Evolutionary conservation across 2,888 invertebrate species (phyloP), one percentile per base, ranked within the genome.

Genomic region (Lottia scabra): DNA sequence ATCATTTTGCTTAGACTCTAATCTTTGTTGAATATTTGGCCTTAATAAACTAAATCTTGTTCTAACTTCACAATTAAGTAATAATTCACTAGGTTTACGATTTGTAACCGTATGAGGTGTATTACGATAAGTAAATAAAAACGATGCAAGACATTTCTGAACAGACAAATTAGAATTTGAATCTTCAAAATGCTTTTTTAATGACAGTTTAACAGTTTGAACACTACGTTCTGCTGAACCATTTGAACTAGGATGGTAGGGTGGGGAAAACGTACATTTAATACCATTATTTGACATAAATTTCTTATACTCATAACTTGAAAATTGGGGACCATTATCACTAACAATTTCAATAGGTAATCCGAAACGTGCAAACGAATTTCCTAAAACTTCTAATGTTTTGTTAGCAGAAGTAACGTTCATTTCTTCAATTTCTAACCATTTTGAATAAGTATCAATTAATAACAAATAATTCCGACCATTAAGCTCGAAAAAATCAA

Each of bases 401-500:
- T n/a, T n/a, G n/a, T n/a, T n/a, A n/a, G n/a, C n/a, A n/a, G n/a
- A n/a, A n/a, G n/a, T n/a, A n/a, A n/a, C n/a, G n/a, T 26, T 4
- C 65, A 65, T 64, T 8, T 19, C 10, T n/a, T 63, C 10, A 13
- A 78, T 76, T 23, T 80, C 79, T 10, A 76, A 69, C 76, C 78
- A 82, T 67, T 83, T 82, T 10, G 79, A 78, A 63, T 80, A 66
- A 3, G 81, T 77, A 66, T 84, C 80, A 2, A 80, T 68, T 12
- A 80, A 44, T 16, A 83, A 66, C n/a, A 84, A 70, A 65, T 75
- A 78, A 65, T 75, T 77, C 63, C 68, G 65, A 4, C 75, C 78
- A 63, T 76, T 69, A 45, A 74, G 79, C 26, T 78, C 81, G 15
- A 82, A 82, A 68, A 76, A 81, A 67, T 85, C 83, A 30, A 83